Conservation (phyloP, 64 coral and sea anemone species). For the Pocillopora verrucosa region DNA sequence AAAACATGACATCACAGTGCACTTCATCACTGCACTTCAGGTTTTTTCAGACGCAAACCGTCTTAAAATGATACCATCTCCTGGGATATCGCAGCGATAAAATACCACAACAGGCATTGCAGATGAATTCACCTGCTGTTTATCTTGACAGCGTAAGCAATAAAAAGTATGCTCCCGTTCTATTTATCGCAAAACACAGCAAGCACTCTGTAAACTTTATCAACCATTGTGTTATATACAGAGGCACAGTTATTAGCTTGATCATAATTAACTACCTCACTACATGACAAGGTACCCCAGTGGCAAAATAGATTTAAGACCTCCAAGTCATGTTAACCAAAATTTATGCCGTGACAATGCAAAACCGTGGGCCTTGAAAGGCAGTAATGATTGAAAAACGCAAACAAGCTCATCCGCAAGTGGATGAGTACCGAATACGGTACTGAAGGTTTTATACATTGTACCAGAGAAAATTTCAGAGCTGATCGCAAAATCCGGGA, state of each 20-base stretch:
- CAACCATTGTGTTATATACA: not conserved
- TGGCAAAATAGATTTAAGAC: no score
- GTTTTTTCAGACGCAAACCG: not conserved
- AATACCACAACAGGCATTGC: not conserved
- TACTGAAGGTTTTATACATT: no score
- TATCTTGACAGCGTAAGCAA: not conserved
- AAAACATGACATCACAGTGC: not conserved
- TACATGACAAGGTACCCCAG: not conserved
- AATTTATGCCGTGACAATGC: not conserved
- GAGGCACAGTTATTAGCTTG: not conserved
- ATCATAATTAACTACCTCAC: not conserved
- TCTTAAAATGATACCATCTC: not conserved
- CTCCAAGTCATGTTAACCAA: not conserved
- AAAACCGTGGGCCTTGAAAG: not conserved
- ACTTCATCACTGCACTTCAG: not conserved
- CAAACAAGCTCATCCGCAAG: no score
- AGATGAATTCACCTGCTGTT: not conserved
- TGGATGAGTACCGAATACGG: no score
- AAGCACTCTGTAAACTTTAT: not conserved
- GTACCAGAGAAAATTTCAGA: no score
- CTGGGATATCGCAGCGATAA: not conserved
- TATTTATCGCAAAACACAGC: not conserved
- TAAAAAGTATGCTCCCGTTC: not conserved
- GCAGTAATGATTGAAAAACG: no score
- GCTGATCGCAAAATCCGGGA: no score